phyloP scores from a whole-genome alignment of 2,113 vertebrate species.

The Furnarius figulus region DNA sequence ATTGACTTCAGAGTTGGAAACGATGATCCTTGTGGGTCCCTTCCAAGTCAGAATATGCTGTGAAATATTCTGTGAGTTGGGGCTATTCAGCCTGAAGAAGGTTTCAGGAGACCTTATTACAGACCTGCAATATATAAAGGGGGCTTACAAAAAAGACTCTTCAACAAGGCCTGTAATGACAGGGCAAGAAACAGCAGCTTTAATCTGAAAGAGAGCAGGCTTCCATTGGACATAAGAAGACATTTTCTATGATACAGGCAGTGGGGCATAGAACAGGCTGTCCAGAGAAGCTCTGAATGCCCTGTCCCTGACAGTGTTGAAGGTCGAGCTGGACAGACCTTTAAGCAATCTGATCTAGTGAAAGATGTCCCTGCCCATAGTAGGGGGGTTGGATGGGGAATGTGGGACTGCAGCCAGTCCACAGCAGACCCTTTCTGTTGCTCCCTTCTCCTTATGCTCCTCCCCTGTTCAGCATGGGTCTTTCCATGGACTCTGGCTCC shows the following conservation, averaged over 20 bases:
- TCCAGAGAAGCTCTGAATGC: neutral
- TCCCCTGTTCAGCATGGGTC: neutral
- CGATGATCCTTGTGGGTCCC: too few species aligned
- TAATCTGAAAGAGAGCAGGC: neutral
- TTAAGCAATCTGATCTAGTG: neutral
- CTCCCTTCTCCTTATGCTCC: neutral
- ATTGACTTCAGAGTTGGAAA: too few species aligned
- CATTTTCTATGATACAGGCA: neutral
- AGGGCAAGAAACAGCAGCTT: neutral
- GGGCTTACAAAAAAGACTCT: neutral
- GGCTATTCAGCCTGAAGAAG: neutral
- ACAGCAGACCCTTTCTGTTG: neutral
- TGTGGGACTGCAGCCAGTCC: neutral
- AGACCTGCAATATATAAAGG: neutral
- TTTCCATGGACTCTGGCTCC: neutral
- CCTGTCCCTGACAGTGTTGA: neutral
- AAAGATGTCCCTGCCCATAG: too few species aligned
- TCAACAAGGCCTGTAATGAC: neutral
- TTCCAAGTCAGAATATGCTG: too few species aligned
- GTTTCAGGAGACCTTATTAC: neutral
- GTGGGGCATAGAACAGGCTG: neutral
- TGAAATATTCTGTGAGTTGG: too few species aligned
- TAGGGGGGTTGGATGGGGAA: neutral
- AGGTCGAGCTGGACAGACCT: neutral
- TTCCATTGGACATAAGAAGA: neutral